Evolutionary conservation across 2,888 invertebrate species (phyloP).

Genomic region (Pammene fasciana): DNA sequence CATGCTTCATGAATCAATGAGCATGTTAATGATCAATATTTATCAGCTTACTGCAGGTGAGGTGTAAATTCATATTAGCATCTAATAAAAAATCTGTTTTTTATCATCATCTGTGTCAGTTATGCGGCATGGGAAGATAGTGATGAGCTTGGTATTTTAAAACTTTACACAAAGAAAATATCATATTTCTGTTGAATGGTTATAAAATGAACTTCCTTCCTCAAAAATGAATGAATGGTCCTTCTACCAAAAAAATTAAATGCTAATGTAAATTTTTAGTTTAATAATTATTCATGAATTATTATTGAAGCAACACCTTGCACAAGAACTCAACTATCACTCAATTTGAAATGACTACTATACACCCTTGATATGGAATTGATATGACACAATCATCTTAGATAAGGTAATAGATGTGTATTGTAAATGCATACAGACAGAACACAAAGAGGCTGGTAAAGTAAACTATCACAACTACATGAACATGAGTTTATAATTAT

Average conservation of each 20-base stretch:
- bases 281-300: slow-evolving; percentile 1
- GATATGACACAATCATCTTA: slow-evolving; percentile 41
- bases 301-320: neutral
- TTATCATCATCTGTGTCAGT: slow-evolving; percentile 2
- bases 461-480: slow-evolving; percentile 7
- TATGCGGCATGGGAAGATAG: neutral
- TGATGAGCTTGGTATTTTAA: neutral
- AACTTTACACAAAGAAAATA: neutral
- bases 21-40: slow-evolving; percentile 61
- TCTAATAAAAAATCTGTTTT: slow-evolving; percentile 13
- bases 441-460: slow-evolving; percentile 30
- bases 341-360: slow-evolving; percentile 22
- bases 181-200: neutral
- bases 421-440: slow-evolving; percentile 26
- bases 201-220: neutral
- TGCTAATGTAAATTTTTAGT: neutral
- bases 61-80: slow-evolving; percentile 48
- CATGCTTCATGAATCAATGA: slow-evolving; percentile 64
- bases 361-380: slow-evolving; percentile 29
- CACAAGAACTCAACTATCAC: slow-evolving; percentile 13
- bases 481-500: slow-evolving; percentile 3
- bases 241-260: neutral
- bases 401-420: slow-evolving; percentile 39
- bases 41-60: slow-evolving; percentile 54
- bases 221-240: too few species aligned